Conservation (phyloP, 2,888 invertebrate genomes). For the Oeneis ivallda region DNA sequence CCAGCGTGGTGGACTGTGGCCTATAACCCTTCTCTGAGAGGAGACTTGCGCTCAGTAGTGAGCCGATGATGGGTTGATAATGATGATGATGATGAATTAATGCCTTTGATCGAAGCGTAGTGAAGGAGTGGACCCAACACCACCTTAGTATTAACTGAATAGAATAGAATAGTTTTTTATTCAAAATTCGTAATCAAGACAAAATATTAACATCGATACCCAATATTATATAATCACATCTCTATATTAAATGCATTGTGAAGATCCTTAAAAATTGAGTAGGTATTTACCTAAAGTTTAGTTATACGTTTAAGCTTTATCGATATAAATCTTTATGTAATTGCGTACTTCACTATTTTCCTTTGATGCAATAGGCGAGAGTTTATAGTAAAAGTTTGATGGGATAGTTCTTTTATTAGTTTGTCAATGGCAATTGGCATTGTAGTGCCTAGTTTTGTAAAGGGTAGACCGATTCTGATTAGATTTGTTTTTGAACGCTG, state of each 20-base stretch:
- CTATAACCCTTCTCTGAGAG: no score
- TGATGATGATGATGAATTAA: no score
- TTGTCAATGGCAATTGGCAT: neutral
- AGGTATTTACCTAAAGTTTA: no score
- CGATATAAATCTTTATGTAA: constrained; percentile 2
- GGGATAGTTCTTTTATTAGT: constrained; percentile 17
- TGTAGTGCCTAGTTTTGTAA: constrained; percentile 4
- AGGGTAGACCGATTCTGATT: neutral
- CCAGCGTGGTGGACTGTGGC: no score
- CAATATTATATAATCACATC: neutral
- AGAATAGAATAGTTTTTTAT: no score
- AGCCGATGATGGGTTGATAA: no score
- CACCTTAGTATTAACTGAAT: no score
- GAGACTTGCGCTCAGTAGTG: no score
- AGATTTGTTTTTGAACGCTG: neutral
- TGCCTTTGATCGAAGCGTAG: no score
- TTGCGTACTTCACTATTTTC: neutral
- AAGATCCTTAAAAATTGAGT: constrained; percentile 27
- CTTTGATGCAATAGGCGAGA: constrained; percentile 16
- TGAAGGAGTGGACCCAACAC: no score
- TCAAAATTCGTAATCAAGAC: no score
- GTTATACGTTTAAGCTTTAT: neutral
- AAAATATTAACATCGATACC: no score
- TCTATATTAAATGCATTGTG: constrained; percentile 10
- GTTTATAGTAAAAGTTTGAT: constrained; percentile 16